Evolutionary conservation across 2,113 vertebrate genomes (phyloP).

Genomic region (Vulpes lagopus): DNA sequence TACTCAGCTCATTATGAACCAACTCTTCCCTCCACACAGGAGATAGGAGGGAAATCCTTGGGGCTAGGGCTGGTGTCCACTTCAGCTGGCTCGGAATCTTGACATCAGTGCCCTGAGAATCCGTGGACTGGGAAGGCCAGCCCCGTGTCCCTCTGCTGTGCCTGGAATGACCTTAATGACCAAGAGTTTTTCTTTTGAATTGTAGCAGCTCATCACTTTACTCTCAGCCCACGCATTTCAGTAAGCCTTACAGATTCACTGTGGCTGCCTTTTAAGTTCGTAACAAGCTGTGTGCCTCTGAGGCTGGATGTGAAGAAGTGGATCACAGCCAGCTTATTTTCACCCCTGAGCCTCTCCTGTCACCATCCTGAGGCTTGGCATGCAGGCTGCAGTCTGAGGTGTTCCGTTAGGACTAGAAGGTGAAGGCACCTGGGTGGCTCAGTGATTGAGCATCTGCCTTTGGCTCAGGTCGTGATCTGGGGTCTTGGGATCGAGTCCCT

Average conservation of each 20-base stretch:
- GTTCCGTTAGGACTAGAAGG: background rate
- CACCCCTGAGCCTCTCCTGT: background rate
- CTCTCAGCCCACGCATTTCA: background rate
- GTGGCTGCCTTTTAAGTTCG: background rate
- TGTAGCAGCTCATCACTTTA: background rate
- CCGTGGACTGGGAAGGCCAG: background rate
- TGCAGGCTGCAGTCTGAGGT: background rate
- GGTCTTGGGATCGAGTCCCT: too few relatives aligned
- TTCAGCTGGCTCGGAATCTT: background rate
- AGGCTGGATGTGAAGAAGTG: background rate
- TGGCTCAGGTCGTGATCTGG: too few relatives aligned
- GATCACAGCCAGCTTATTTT: background rate
- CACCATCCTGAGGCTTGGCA: background rate
- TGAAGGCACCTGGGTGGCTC: background rate
- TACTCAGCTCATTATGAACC: background rate
- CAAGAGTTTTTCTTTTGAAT: background rate
- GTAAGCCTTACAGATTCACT: background rate
- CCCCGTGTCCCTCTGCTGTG: accelerated
- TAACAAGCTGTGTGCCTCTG: background rate
- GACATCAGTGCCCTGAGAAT: too few relatives aligned
- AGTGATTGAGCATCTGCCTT: too few relatives aligned
- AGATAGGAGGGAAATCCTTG: background rate
- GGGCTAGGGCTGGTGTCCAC: background rate
- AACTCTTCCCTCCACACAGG: background rate
- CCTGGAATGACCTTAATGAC: background rate